These are phyloP conservation scores for Drosophila meridionalis DNA, from an alignment of 2,888 invertebrate species.

Conservation along the genomic window DNA sequence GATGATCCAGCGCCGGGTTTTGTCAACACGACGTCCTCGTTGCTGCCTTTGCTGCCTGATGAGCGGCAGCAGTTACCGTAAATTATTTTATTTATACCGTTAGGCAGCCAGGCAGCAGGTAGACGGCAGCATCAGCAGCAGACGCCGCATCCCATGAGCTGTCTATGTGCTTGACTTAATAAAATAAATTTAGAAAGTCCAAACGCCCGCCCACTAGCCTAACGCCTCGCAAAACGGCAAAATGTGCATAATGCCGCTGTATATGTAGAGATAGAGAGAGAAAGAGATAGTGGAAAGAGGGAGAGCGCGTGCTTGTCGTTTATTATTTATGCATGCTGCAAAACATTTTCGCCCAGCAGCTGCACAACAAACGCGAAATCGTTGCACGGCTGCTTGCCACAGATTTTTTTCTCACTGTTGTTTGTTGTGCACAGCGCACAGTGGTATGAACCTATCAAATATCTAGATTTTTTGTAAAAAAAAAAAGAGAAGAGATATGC, in stretches of 20 bases:
- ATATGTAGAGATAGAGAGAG: constrained; percentile 4
- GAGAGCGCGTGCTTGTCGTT: constrained; percentile 59
- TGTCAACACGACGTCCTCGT: constrained; percentile 63
- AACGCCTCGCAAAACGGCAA: constrained; percentile 66
- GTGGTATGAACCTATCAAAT: constrained; percentile 15
- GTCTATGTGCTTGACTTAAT: constrained; percentile 79
- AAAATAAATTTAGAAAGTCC: constrained; percentile 76
- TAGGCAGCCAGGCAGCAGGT: constrained; percentile 37
- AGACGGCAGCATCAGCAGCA: constrained; percentile 20
- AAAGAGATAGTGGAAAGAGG: constrained; percentile 2
- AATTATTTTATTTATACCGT: constrained; percentile 76
- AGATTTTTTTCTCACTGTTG: constrained; percentile 42
- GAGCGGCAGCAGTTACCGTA: constrained; percentile 80
- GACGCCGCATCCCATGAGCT: constrained; percentile 53
- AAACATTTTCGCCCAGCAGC: constrained; percentile 75
- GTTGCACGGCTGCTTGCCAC: constrained; percentile 63
- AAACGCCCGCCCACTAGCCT: constrained; percentile 30
- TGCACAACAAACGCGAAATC: constrained; percentile 72
- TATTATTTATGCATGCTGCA: constrained; percentile 79
- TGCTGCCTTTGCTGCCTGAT: constrained; percentile 55
- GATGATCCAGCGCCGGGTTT: constrained; percentile 71
- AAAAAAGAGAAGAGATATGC: no score
- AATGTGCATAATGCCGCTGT: constrained; percentile 70
- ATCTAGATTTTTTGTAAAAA: background rate
- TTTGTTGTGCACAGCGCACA: constrained; percentile 25